Base-by-base conservation (phyloP, 2,888 invertebrate genomes). In the Drosophila demipolita region DNA sequence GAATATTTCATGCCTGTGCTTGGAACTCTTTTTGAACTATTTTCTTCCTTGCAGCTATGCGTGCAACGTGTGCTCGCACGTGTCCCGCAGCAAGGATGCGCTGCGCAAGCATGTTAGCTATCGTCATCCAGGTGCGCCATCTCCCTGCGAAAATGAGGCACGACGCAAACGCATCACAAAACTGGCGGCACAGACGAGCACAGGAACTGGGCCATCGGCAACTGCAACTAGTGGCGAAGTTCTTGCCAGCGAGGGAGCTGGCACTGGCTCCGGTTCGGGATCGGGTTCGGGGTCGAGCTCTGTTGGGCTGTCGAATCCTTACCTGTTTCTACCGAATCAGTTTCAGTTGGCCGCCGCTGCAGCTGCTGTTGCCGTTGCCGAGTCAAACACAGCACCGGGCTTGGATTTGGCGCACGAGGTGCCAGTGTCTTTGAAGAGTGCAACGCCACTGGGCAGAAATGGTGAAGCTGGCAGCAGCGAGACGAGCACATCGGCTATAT, bases 51-150 rank as follows among this genome's bases (percentile, higher is more conserved):
- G 15, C 52, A 93, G 97, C 36, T 97, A 98, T 93, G 97, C 97
- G 38, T 98, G 98, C 91, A 95, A 96, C 74, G 96, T 97, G 0
- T 98, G 98, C 93, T 95, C 96, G 1, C 98, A 98, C 92, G 97
- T 98, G 45, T 97, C 97, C 48, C 94, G 97, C 73, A 97, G 97
- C 62, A 94, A 97, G 70, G 98, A 98, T 92, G 98, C 98, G 35
- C 93, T 98, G 61, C 94, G 98, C 75, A 98, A 98, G 92, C 98
- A 98, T 91, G 97, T 98, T 48, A 97, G 97, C 0, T 98, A 98
- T 90, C 93, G 97, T 63, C 97, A 97, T 93, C 97, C 97, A 9
- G 95, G 93, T 4, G 93, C 93, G 23, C 93, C 93, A 4, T 93
- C 93, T 26, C 93, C 93, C 4, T 93, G 93, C 60, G 93, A 93